These are phyloP conservation scores for Adineta ricciae DNA, from an alignment of 2,888 invertebrate species.

Conservation along the genomic window DNA sequence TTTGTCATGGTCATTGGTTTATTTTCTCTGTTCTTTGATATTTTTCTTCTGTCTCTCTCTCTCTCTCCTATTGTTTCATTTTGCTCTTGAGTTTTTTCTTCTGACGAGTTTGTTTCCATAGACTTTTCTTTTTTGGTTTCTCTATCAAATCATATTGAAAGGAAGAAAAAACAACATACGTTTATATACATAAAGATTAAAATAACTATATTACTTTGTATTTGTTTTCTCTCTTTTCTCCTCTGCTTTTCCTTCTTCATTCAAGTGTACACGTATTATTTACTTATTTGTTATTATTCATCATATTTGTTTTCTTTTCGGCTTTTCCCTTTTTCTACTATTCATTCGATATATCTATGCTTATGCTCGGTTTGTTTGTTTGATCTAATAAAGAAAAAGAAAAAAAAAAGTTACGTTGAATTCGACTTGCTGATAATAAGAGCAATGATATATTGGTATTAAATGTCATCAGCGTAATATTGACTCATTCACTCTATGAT, in stretches of 20 bases:
- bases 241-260: neutral
- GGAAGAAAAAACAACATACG: too few species aligned
- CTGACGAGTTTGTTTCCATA: neutral
- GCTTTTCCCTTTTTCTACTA: neutral
- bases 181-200: neutral
- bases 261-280: neutral
- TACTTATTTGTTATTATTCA: neutral
- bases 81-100: neutral
- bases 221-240: neutral
- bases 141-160: too few species aligned
- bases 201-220: neutral
- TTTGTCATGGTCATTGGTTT: neutral
- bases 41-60: neutral
- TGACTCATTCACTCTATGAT: neutral
- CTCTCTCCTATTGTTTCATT: neutral
- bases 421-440: neutral
- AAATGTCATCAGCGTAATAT: neutral
- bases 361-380: conserved; percentile 15
- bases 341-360: neutral
- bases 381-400: conserved; percentile 8
- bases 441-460: neutral
- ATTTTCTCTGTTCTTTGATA: neutral
- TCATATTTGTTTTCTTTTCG: neutral
- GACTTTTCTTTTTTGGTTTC: neutral
- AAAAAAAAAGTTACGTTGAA: neutral